Evolutionary conservation across 2,888 invertebrate species (phyloP).

Genomic region (Trichopoda pennipes): DNA sequence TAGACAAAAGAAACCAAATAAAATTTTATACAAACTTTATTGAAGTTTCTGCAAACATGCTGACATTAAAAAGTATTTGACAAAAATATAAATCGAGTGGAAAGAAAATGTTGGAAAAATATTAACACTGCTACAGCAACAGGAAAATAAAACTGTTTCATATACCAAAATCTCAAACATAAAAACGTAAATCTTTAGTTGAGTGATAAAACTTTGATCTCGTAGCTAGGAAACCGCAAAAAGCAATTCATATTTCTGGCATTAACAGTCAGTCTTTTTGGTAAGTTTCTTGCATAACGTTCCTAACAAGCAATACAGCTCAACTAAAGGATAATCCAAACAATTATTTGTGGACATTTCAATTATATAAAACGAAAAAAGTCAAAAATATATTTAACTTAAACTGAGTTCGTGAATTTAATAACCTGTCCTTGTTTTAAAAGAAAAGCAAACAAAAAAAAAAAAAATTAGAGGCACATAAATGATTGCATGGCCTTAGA

Average conservation of each 20-base stretch:
- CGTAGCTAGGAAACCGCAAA: background rate
- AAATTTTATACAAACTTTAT: constrained; percentile 40
- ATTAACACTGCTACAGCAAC: background rate
- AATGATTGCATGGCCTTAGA: constrained; percentile 17
- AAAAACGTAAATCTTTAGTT: background rate
- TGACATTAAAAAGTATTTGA: constrained; percentile 46
- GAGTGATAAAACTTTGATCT: background rate
- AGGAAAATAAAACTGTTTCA: constrained; percentile 8
- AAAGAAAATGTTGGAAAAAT: constrained; percentile 40
- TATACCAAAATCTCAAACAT: background rate
- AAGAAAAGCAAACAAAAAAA: background rate
- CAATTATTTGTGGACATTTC: constrained; percentile 37
- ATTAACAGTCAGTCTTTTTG: constrained; percentile 8
- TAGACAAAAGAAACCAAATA: constrained; percentile 25
- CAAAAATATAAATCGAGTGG: constrained; percentile 50
- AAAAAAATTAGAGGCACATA: background rate
- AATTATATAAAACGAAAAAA: constrained; percentile 3
- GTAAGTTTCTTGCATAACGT: background rate
- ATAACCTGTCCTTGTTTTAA: constrained; percentile 6
- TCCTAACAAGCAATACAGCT: background rate
- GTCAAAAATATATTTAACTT: constrained; percentile 20
- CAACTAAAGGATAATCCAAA: constrained; percentile 31
- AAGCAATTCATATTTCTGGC: constrained; percentile 49
- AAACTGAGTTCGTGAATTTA: constrained; percentile 23
- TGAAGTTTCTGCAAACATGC: constrained; percentile 37